Conservation (phyloP, 2,797 vertebrate species). For the Lepus oiostolus region DNA sequence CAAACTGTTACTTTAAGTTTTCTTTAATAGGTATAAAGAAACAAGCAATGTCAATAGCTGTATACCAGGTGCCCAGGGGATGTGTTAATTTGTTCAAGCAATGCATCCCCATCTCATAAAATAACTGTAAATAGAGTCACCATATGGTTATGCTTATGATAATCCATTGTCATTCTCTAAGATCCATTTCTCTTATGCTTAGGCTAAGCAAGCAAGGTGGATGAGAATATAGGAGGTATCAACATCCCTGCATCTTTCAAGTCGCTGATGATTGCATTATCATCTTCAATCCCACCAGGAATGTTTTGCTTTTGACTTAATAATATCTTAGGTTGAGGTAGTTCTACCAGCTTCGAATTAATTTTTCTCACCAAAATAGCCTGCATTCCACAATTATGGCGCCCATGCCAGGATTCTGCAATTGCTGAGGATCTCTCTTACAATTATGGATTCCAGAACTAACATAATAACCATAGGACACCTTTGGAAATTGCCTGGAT, state of each 20-base stretch:
- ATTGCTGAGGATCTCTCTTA: neutral
- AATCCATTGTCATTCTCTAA: neutral
- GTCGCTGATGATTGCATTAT: neutral
- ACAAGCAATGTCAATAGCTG: neutral
- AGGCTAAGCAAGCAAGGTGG: neutral
- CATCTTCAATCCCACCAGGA: neutral
- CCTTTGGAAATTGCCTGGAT: no score
- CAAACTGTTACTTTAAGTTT: neutral
- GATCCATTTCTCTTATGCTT: neutral
- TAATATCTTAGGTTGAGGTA: neutral
- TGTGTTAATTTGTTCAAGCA: neutral
- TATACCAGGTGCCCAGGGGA: neutral
- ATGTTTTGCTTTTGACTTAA: neutral
- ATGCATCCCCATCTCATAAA: no score
- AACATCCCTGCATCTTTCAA: neutral
- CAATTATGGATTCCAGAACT: neutral
- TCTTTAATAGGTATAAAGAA: neutral
- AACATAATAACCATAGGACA: neutral
- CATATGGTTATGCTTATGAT: neutral
- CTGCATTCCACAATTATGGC: neutral
- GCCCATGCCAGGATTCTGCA: neutral
- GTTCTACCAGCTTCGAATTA: neutral
- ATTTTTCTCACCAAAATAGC: neutral
- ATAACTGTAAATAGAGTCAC: no score
- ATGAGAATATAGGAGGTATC: no score